Evolutionary conservation across 2,888 invertebrate species (phyloP).

Genomic region (Troides oblongomaculatus): DNA sequence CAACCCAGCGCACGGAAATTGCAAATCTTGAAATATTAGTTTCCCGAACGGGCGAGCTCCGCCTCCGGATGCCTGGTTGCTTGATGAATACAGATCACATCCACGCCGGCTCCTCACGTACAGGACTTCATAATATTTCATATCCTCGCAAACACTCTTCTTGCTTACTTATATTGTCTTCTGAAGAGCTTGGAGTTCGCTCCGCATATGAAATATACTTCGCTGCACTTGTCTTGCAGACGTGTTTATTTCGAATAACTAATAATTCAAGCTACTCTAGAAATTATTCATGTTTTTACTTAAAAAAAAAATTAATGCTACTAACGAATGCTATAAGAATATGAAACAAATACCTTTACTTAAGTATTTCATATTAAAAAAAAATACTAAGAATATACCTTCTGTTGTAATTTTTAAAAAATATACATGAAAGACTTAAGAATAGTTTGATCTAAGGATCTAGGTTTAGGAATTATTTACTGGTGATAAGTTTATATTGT

Average conservation of each 20-base stretch:
- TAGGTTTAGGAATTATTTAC: too few species aligned
- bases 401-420: too few species aligned
- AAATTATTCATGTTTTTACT: too few species aligned
- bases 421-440: too few species aligned
- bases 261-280: too few species aligned
- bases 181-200: neutral
- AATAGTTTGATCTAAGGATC: too few species aligned
- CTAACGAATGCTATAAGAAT: too few species aligned
- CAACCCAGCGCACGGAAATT: constrained; percentile 28
- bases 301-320: too few species aligned
- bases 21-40: constrained; percentile 30
- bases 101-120: constrained; percentile 10
- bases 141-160: constrained; percentile 11
- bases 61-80: constrained; percentile 4
- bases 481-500: too few species aligned
- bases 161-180: constrained; percentile 12
- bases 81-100: constrained; percentile 24
- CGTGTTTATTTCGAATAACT: neutral
- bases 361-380: too few species aligned
- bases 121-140: constrained; percentile 21
- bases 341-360: too few species aligned
- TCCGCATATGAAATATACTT: neutral
- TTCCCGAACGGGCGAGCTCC: constrained; percentile 13
- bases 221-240: neutral
- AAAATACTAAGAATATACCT: too few species aligned